Percentiles rank a stretch among this genome's conserved stretches.
Conservation (phyloP, 1,140 invertebrate genomes). For the Cyrtorhinus lividipennis region DNA sequence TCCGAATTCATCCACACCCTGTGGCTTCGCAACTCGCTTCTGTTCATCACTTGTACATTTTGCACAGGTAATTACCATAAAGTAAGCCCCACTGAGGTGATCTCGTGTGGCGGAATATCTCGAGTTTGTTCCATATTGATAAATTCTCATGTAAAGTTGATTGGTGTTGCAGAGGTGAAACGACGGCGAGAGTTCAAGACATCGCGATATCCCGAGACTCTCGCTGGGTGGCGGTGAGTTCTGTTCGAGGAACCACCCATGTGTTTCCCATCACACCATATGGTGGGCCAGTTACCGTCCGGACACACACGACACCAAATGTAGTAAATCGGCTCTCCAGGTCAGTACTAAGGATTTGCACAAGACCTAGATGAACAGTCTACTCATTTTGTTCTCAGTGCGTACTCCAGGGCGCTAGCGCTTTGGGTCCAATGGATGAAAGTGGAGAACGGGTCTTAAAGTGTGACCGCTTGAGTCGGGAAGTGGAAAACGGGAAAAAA, state of each 20-base stretch:
- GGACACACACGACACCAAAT: conserved; percentile 82
- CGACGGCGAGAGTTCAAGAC: conserved; percentile 70
- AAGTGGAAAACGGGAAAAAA: too few species aligned
- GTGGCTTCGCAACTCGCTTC: conserved; percentile 69
- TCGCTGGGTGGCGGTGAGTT: conserved; percentile 89
- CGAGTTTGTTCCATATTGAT: too few species aligned
- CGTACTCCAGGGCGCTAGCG: too few species aligned
- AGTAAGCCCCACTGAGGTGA: too few species aligned
- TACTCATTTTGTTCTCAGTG: too few species aligned
- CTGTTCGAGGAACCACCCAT: conserved; percentile 90
- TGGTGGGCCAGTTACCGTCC: conserved; percentile 74
- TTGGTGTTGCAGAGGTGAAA: conserved; percentile 41
- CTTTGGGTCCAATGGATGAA: too few species aligned
- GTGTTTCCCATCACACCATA: conserved; percentile 96
- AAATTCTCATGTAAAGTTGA: too few species aligned
- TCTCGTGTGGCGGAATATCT: too few species aligned
- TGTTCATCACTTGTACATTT: conserved; percentile 90
- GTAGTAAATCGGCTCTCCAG: conserved; percentile 85
- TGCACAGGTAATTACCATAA: conserved; percentile 75
- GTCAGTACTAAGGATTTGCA: too few species aligned
- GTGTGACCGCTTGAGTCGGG: too few species aligned
- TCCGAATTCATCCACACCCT: conserved; percentile 85
- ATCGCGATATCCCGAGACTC: conserved; percentile 81
- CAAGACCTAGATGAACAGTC: too few species aligned
- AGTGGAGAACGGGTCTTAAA: too few species aligned